Evolutionary conservation across 2,113 vertebrate genomes (phyloP).

Genomic region (Cavia porcellus): DNA sequence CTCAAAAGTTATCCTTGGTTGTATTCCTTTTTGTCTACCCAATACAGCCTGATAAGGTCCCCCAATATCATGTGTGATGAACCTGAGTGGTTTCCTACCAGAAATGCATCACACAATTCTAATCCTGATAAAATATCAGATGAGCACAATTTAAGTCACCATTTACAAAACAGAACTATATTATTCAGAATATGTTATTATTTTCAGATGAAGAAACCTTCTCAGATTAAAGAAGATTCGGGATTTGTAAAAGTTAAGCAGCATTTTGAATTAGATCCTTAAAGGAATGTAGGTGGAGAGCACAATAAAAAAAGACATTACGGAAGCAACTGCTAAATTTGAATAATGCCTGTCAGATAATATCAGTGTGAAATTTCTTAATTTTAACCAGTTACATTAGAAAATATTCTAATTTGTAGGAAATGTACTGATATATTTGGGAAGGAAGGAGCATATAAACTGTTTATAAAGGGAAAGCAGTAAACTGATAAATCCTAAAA

Average conservation of each 20-base stretch:
- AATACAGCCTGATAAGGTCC: neutral
- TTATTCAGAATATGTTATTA: neutral
- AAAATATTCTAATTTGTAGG: neutral
- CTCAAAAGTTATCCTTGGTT: neutral
- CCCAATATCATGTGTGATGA: neutral
- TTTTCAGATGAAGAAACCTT: neutral
- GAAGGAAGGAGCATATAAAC: neutral
- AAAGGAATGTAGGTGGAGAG: neutral
- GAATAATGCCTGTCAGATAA: neutral
- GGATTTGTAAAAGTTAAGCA: neutral
- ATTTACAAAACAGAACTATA: neutral
- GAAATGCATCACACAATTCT: neutral
- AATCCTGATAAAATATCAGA: conserved; percentile 14
- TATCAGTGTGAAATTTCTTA: conserved; percentile 16
- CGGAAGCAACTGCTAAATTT: neutral
- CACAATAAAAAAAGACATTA: neutral
- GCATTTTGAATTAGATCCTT: neutral
- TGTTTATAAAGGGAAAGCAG: neutral
- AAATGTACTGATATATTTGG: neutral
- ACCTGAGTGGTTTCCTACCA: neutral
- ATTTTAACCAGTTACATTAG: neutral
- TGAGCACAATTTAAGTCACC: neutral
- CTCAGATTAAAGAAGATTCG: conserved; percentile 33
- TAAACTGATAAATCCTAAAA: neutral
- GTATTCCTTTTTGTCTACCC: neutral